These are phyloP conservation scores for Apamea sordens DNA, from an alignment of 2,888 invertebrate genomes.

Conservation along the genomic window DNA sequence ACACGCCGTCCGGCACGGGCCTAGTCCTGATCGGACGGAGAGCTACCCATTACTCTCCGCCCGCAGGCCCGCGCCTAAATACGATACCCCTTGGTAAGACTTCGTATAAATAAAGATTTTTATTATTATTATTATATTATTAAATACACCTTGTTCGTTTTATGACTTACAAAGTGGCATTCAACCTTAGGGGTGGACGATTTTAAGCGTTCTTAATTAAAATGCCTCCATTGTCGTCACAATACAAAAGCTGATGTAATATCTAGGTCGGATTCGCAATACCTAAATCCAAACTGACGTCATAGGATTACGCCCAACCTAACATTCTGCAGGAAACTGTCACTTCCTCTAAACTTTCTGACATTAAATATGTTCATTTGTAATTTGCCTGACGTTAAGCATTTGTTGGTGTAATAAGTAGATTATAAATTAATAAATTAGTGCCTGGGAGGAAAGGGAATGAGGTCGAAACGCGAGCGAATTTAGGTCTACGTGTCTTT, in stretches of 20 bases:
- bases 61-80: no score
- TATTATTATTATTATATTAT: no score
- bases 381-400: background rate
- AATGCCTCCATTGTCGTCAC: slow-evolving; percentile 5
- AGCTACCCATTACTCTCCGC: no score
- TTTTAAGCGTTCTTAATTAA: background rate
- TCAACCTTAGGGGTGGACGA: no score
- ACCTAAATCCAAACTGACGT: slow-evolving; percentile 27
- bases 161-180: no score
- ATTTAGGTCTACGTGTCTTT: background rate
- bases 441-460: background rate
- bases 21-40: no score
- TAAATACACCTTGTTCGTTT: no score
- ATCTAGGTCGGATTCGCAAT: background rate
- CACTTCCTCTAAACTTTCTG: slow-evolving; percentile 5
- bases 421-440: slow-evolving; percentile 41
- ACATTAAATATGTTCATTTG: slow-evolving; percentile 37
- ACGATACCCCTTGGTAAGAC: no score
- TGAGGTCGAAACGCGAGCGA: background rate
- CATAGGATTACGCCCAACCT: slow-evolving; percentile 11
- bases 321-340: slow-evolving; percentile 8
- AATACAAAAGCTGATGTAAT: slow-evolving; percentile 22
- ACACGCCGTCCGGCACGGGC: no score
- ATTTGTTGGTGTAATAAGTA: slow-evolving; percentile 19
- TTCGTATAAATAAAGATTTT: no score